Evolutionary conservation across 2,888 invertebrate genomes (phyloP), one percentile per base, ranked within the genome.

Genomic region (Syritta pipiens): DNA sequence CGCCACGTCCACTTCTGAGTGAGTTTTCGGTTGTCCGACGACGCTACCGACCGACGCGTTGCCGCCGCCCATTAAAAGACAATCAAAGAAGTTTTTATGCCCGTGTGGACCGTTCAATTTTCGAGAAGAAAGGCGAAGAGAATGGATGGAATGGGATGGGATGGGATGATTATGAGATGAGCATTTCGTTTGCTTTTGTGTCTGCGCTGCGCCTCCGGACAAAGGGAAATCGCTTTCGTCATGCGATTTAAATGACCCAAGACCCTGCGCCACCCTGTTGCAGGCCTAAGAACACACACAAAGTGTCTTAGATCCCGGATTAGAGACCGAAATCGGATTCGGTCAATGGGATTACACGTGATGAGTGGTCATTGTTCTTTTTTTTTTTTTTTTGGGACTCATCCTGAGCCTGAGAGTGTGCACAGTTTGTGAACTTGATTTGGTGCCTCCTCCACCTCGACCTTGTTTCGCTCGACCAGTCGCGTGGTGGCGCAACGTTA

Each of bases 151-250:
- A n/a, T n/a, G n/a, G n/a, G n/a, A n/a, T n/a, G n/a, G n/a, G n/a
- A n/a, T n/a, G n/a, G n/a, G n/a, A 79, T 68, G 74, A 79, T 79
- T 74, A 79, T 79, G 79, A 72, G 79, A 79, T 79, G 79, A 79
- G 74, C 74, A 79, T 46, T 46, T 51, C 14, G 37, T 59, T 12
- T 37, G 17, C 19, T 53, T 37, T 59, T 53, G 20, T 35, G 12
- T 32, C n/a, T n/a, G 5, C 32, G 0, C 35, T 35, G n/a, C n/a
- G n/a, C 35, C 35, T 14, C 1, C 19, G 37, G 48, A 79, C 57
- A 79, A 79, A 74, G 74, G 60, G 57, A 79, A 79, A 79, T 79
- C 74, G 57, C 72, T 79, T 79, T 79, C 60, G 79, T 79, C 79
- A 79, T 79, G 79, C 79, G 79, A 79, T 79, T 79, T 79, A 79